phyloP scores from a whole-genome alignment of 2,797 vertebrate species.

The Intellagama lesueurii region DNA sequence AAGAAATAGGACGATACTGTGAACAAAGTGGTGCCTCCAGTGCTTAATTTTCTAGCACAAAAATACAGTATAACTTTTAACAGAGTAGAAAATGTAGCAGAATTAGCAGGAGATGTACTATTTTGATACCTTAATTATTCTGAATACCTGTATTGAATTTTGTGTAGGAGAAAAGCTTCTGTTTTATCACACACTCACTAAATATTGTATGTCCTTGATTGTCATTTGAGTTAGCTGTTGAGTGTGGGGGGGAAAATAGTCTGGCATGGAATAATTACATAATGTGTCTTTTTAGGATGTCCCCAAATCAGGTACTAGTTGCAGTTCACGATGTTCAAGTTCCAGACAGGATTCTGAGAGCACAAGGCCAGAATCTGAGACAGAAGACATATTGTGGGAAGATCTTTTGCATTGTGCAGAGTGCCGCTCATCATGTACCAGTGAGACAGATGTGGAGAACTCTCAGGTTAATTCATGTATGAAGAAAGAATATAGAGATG shows the following conservation, averaged over 20 bases:
- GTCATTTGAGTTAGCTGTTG: neutral
- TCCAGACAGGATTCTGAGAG: slow-evolving; percentile 96
- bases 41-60: neutral
- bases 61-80: neutral
- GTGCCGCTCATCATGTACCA: slow-evolving; percentile 93
- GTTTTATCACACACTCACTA: neutral
- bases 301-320: slow-evolving; percentile 93
- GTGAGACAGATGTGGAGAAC: slow-evolving; percentile 93
- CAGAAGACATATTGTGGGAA: slow-evolving; percentile 96
- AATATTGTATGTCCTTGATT: neutral
- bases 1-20: neutral
- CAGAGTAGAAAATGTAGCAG: neutral
- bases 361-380: slow-evolving; percentile 94
- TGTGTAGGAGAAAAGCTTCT: neutral
- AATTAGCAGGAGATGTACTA: neutral
- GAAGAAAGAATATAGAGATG: slow-evolving; percentile 96
- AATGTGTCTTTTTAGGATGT: slow-evolving; percentile 83
- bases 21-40: too few species aligned
- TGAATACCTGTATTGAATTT: neutral
- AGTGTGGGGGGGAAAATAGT: neutral
- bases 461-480: slow-evolving; percentile 84
- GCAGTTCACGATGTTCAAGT: slow-evolving; percentile 95
- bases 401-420: slow-evolving; percentile 97
- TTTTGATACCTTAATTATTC: neutral
- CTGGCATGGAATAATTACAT: neutral